These are phyloP conservation scores for Pteruthius melanotis DNA, from an alignment of 2,113 vertebrate species.

Conservation along the genomic window DNA sequence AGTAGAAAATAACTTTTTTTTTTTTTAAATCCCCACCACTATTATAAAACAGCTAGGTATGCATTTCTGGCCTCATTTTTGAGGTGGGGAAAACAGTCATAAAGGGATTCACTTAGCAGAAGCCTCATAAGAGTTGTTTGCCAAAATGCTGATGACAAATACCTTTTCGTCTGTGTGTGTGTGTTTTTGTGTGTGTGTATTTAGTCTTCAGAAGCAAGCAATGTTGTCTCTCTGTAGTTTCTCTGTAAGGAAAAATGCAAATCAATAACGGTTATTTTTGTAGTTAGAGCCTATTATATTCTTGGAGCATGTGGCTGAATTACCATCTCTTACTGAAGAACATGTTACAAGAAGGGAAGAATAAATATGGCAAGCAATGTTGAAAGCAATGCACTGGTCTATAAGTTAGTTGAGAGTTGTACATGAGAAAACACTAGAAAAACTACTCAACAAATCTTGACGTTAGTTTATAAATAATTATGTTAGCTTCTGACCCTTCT, in stretches of 20 bases:
- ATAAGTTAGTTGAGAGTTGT: neutral
- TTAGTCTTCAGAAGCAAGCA: neutral
- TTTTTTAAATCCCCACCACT: rapidly evolving
- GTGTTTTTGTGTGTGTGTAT: neutral
- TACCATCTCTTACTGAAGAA: neutral
- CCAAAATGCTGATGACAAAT: neutral
- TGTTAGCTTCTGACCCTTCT: neutral
- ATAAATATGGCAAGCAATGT: neutral
- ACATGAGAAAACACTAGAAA: neutral
- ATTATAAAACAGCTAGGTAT: neutral
- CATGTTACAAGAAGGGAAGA: neutral
- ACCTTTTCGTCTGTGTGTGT: neutral
- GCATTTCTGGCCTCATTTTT: neutral
- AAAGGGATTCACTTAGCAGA: neutral
- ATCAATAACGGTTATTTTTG: constrained; percentile 5
- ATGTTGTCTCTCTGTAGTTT: neutral
- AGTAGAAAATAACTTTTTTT: neutral
- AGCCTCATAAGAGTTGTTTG: neutral
- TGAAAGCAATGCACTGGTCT: neutral
- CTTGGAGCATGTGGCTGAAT: neutral
- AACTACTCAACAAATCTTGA: neutral
- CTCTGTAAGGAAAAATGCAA: constrained; percentile 1
- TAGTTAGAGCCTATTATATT: neutral
- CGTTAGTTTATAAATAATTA: neutral
- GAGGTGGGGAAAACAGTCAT: neutral